These are phyloP conservation scores for Bombus difficillimus DNA, from an alignment of 1,140 invertebrate species.

Conservation along the genomic window DNA sequence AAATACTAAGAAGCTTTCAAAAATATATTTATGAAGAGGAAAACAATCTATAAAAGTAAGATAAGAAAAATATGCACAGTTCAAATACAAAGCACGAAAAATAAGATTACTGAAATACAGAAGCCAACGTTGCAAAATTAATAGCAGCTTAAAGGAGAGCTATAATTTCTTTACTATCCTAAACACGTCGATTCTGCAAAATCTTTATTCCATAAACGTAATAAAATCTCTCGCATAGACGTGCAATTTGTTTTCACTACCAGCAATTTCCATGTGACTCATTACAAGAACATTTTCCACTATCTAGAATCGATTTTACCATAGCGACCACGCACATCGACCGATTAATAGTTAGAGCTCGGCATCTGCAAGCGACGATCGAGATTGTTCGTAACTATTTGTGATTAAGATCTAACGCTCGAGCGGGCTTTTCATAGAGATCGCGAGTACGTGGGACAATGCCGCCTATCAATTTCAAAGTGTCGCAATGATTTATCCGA, in stretches of 20 bases:
- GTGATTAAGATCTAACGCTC: slow-evolving; percentile 7
- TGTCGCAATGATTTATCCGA: slow-evolving; percentile 68
- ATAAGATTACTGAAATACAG: too few species aligned
- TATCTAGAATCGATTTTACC: neutral
- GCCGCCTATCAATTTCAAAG: slow-evolving; percentile 55
- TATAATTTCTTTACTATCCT: too few species aligned
- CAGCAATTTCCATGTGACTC: neutral
- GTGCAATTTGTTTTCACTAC: neutral
- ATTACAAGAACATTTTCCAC: neutral
- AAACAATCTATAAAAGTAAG: too few species aligned
- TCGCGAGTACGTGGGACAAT: slow-evolving; percentile 7
- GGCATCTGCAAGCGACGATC: neutral
- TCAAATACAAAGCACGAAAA: too few species aligned
- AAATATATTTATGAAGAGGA: too few species aligned
- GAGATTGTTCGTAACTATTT: neutral
- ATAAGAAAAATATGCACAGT: too few species aligned
- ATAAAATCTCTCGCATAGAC: neutral
- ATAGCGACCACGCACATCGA: neutral
- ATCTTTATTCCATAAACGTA: neutral
- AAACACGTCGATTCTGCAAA: neutral
- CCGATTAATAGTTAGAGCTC: neutral
- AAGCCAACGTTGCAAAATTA: too few species aligned
- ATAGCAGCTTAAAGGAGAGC: too few species aligned
- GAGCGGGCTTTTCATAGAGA: neutral
- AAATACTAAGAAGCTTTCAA: too few species aligned